phyloP scores from a whole-genome alignment of 2,888 invertebrate genomes.

The Patella caerulea region DNA sequence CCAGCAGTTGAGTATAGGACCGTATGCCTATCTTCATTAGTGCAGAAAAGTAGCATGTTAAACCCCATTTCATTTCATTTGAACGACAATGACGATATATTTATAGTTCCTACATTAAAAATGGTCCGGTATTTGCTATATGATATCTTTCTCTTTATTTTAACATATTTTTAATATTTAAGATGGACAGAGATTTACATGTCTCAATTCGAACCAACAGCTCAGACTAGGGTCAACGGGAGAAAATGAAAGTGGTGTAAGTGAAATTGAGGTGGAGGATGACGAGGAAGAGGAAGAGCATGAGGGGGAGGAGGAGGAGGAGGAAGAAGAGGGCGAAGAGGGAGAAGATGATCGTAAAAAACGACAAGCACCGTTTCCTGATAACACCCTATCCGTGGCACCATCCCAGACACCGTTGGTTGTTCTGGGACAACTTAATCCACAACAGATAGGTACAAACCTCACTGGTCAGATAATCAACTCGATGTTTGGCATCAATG shows the following conservation, averaged over 20 bases:
- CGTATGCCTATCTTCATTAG: too few species aligned
- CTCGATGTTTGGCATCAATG: too few species aligned
- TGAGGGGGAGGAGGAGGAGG: slow-evolving; percentile 7
- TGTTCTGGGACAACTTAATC: background rate
- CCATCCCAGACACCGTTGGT: background rate
- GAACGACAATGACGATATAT: too few species aligned
- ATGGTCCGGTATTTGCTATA: too few species aligned
- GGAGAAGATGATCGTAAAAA: background rate
- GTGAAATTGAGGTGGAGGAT: background rate
- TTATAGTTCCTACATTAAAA: too few species aligned
- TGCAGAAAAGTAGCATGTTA: too few species aligned
- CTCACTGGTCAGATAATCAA: background rate
- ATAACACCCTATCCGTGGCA: background rate
- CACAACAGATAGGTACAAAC: background rate
- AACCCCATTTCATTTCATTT: too few species aligned
- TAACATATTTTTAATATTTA: too few species aligned
- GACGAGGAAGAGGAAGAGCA: background rate
- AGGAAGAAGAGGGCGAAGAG: slow-evolving; percentile 18
- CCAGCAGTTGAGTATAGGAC: too few species aligned
- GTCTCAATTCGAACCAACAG: too few species aligned
- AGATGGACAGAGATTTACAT: too few species aligned
- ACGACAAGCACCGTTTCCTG: background rate
- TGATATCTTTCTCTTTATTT: too few species aligned
- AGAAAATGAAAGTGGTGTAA: background rate
- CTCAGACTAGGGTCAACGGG: background rate